Conservation (phyloP, 2,888 invertebrate species). For the Platypus cylindrus region DNA sequence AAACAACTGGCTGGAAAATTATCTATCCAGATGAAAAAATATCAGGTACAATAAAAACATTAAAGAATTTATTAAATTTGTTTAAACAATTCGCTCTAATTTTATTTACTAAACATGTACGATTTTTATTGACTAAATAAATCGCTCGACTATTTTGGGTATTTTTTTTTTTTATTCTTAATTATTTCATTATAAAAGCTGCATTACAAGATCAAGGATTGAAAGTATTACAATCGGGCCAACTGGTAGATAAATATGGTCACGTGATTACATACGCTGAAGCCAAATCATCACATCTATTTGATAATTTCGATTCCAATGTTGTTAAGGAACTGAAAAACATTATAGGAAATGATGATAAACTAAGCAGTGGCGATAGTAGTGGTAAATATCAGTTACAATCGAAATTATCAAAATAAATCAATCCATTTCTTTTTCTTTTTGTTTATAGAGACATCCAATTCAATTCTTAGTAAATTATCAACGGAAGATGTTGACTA, state of each 20-base stretch:
- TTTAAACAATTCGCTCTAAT: conserved; percentile 10
- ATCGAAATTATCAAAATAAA: background rate
- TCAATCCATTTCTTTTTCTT: too few relatives aligned
- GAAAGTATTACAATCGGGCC: conserved; percentile 25
- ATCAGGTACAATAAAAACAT: conserved; percentile 16
- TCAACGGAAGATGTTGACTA: conserved; percentile 30
- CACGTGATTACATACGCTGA: conserved; percentile 25
- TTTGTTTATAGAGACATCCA: conserved; percentile 7
- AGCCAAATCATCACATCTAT: conserved; percentile 24
- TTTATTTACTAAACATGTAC: conserved; percentile 8
- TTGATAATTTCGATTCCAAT: conserved; percentile 21
- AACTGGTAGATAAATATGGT: conserved; percentile 26
- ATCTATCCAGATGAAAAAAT: conserved; percentile 18
- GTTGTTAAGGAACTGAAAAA: conserved; percentile 8
- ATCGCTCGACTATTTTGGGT: conserved; percentile 1
- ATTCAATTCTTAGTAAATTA: conserved; percentile 18
- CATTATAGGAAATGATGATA: conserved; percentile 4
- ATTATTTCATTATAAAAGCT: background rate
- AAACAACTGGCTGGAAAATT: conserved; percentile 22
- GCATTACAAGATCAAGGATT: conserved; percentile 23
- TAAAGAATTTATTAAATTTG: conserved; percentile 2
- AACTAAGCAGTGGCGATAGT: background rate
- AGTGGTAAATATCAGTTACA: background rate
- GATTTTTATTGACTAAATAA: conserved; percentile 4
- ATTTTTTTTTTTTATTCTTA: conserved; percentile 1